Conservation (phyloP, 2,113 vertebrate genomes). For the Dipodomys spectabilis region DNA sequence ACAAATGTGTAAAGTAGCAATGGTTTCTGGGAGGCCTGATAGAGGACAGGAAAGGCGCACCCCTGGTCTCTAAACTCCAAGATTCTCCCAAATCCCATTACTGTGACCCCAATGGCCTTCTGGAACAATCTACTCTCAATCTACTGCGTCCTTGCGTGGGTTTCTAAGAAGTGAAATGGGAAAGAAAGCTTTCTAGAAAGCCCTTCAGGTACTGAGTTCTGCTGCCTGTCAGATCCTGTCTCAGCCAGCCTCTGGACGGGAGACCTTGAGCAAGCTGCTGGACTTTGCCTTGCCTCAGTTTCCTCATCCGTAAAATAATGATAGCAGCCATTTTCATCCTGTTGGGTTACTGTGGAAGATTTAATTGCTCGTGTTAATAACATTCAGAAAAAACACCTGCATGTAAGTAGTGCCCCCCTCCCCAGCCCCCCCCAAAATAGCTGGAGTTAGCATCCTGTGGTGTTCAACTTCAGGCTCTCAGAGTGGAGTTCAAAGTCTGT, state of each 20-base stretch:
- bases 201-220: not conserved
- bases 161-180: not conserved
- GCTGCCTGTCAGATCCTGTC: not conserved
- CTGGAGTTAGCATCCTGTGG: too few relatives aligned
- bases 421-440: too few relatives aligned
- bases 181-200: not conserved
- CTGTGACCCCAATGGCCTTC: not conserved
- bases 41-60: not conserved
- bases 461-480: not conserved
- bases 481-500: not conserved
- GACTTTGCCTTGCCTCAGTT: not conserved
- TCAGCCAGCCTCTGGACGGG: not conserved
- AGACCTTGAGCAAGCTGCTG: not conserved
- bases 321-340: not conserved
- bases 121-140: not conserved
- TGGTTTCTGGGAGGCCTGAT: too few relatives aligned
- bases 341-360: not conserved
- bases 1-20: not conserved
- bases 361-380: not conserved
- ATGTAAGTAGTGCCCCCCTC: too few relatives aligned
- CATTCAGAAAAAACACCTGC: not conserved
- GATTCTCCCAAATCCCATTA: not conserved
- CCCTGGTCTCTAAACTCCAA: not conserved
- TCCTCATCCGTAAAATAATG: not conserved
- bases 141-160: fast-evolving